Conservation (phyloP, 2,113 vertebrate genomes). For the Scopus umbretta region DNA sequence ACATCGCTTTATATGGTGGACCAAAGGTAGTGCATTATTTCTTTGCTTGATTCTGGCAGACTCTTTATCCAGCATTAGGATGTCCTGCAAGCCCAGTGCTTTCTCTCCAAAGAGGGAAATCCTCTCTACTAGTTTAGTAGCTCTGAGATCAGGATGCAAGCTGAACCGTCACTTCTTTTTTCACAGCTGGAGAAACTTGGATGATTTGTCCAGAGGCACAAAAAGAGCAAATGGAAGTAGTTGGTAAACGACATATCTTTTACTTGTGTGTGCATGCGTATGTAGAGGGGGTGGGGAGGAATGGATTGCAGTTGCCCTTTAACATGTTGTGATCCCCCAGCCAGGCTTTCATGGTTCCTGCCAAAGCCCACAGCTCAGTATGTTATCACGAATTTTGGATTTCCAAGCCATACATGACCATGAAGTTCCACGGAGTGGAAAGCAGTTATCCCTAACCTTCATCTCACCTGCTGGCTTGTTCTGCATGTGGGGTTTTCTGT, state of each 20-base stretch:
- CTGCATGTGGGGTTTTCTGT: not conserved
- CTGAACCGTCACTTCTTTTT: not conserved
- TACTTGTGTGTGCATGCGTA: not conserved
- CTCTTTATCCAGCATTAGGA: not conserved
- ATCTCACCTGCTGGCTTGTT: not conserved
- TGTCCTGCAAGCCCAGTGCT: not conserved
- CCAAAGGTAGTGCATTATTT: not conserved
- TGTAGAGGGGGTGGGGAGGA: not conserved
- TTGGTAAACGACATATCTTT: not conserved
- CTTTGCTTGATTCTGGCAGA: not conserved
- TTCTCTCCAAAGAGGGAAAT: not conserved
- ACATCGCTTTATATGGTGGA: not conserved
- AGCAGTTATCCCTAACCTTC: not conserved
- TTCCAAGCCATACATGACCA: not conserved
- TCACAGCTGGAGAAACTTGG: not conserved
- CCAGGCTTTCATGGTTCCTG: not conserved
- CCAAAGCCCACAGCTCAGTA: not conserved
- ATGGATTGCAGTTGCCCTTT: not conserved
- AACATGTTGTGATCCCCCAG: not conserved
- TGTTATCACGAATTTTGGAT: not conserved
- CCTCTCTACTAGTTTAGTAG: not conserved
- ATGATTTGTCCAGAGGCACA: not conserved
- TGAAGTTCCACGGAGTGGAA: not conserved
- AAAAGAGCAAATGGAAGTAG: not conserved
- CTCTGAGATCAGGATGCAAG: not conserved